Evolutionary conservation across 2,888 invertebrate species (phyloP), one percentile per base, ranked within the genome.

Genomic region (Pachydiplax longipennis): DNA sequence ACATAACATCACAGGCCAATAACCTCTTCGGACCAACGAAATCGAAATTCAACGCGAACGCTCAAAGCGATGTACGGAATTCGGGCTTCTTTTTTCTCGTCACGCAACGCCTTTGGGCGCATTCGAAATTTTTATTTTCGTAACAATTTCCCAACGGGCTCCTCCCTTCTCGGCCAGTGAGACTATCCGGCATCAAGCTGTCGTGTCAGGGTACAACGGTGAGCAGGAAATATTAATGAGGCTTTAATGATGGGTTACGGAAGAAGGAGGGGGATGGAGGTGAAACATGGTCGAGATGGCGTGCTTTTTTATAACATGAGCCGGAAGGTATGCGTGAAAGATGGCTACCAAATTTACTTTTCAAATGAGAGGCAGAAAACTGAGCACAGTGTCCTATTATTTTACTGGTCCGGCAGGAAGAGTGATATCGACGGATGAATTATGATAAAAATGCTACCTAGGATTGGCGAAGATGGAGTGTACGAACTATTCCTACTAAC

Each of bases 91-190:
- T 73, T 73, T 73, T 73, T 73, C 73, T 31, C 73, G 25, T 31
- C 73, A 31, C 73, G 65, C 15, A 83, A 35, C 35, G 61, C 87
- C 87, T 22, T 18, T n/a, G 35, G 87, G 87, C 87, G 37, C 61
- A 87, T n/a, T 65, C 87, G 61, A 87, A 87, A 65, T 48, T 87
- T 87, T 87, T 87, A 87, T 87, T 87, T 87, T 58, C 83, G 53
- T 83, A 58, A 31, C 83, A 8, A 48, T 83, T 83, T 83, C 87
- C 61, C 87, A 87, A 87, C 87, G 40, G n/a, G 61, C 61, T 58
- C 87, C 87, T 48, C 31, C 83, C 87, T 58, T 35, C 37, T 37
- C 37, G 31, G 13, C 61, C 58, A 35, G 58, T 12, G 83, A 35
- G 15, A 35, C 58, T 44, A 83, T 83, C 83, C 83, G 87, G 61